Base-by-base conservation (phyloP, 30 jellyfish, hydroid and myxozoan species). In the Aurelia aurita region DNA sequence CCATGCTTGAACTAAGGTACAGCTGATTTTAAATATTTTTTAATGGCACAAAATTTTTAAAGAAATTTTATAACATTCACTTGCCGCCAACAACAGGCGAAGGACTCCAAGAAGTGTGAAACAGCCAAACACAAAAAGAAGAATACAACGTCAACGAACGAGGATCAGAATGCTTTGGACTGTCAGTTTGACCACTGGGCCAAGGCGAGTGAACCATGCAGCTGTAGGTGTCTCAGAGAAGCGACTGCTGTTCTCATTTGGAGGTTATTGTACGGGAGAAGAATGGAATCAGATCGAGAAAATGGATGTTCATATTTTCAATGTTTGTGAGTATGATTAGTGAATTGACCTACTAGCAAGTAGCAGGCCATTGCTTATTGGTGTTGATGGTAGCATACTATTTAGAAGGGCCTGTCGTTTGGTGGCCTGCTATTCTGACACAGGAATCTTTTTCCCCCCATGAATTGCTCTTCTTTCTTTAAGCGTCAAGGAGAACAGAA, bases 191-290 rank as follows among this genome's bases (percentile, higher is more conserved):
- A 65, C 85, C n/a, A 88, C 90, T 29, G 96, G 96, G 46, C 96
- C 96, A 29, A 76, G 80, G 47, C 90, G 96, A 7, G 96, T 87
- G 53, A 87, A 87, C 87, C 96, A 87, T 39, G 96, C 96, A 16
- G 88, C 96, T n/a, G 88, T 87, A 15, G 90, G 90, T 4, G 72
- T 58, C 19, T 68, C 83, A 65, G 72, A 69, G 23, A 66, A 69
- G 72, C 55, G 58, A 53, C 77, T 87, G 8, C 75, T 87, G 15
- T 86, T 86, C 35, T 31, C 76, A 23, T 87, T 87, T 43, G 96
- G 96, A 29, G 96, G 96, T 0, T 87, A 87, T 55, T 87, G 90
- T 63, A 77, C 96, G 13, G 96, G 90, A 68, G 88, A 64, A 4
- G 90, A 87, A 45, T 87, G 77, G 57, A 76, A 69, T 70, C 59